Conservation (phyloP, 2,113 vertebrate genomes). For the Oceanites oceanicus region DNA sequence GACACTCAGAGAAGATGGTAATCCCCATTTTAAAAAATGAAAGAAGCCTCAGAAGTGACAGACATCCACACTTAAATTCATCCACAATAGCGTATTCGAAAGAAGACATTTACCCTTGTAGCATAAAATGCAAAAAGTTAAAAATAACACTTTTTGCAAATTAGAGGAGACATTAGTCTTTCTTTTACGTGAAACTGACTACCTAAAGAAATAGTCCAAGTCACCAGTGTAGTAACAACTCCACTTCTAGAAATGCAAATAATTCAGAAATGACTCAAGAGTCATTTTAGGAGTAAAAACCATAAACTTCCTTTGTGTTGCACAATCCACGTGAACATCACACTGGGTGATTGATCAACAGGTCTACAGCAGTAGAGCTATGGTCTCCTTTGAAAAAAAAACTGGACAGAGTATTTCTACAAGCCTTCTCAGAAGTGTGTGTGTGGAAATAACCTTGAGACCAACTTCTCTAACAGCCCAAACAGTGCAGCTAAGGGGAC, state of each 20-base stretch:
- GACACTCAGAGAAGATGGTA: not conserved
- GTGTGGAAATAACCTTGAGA: not conserved
- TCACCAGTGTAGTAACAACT: not conserved
- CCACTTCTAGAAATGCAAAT: not conserved
- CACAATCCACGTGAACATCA: not conserved
- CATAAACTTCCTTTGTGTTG: not conserved
- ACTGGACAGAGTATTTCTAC: not conserved
- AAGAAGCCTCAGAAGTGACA: not conserved
- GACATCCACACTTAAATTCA: not conserved
- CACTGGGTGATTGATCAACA: not conserved
- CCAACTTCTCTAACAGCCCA: not conserved
- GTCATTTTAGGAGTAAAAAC: not conserved
- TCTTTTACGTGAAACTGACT: not conserved
- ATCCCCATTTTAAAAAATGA: not conserved
- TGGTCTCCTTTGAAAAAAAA: not conserved
- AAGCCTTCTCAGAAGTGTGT: not conserved
- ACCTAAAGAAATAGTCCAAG: not conserved
- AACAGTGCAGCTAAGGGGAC: not conserved
- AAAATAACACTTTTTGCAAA: not conserved
- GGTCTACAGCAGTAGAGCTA: not conserved
- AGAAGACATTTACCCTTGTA: not conserved
- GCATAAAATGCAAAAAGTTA: not conserved
- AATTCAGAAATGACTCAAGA: not conserved
- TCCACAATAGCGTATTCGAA: not conserved
- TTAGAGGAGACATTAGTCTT: not conserved